These are phyloP conservation scores for Nipponia nippon DNA, from an alignment of 2,113 vertebrate species.

Conservation along the genomic window DNA sequence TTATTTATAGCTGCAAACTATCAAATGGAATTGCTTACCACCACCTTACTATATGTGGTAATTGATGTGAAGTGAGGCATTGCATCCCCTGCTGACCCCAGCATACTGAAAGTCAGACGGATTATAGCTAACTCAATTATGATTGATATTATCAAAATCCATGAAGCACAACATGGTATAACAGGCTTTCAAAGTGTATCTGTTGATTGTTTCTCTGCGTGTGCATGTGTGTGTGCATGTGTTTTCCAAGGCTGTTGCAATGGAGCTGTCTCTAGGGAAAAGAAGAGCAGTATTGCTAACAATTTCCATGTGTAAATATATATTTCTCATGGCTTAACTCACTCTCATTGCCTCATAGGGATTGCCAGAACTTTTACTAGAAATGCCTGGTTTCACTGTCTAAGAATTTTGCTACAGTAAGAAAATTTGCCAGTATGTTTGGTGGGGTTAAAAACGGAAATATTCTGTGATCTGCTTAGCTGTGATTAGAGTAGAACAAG, in stretches of 20 bases:
- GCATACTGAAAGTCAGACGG: slow-evolving; percentile 83
- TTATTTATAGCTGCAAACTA: slow-evolving; percentile 87
- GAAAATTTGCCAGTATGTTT: not conserved
- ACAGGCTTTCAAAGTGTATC: slow-evolving; percentile 78
- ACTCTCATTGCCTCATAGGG: not conserved
- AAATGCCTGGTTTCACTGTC: not conserved
- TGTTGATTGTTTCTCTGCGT: slow-evolving; percentile 80
- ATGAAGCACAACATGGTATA: slow-evolving; percentile 68
- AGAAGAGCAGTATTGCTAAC: not conserved
- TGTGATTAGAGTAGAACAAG: not conserved
- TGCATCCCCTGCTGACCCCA: slow-evolving; percentile 78
- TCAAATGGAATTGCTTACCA: slow-evolving; percentile 78
- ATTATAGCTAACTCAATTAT: slow-evolving; percentile 94
- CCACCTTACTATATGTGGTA: slow-evolving; percentile 86
- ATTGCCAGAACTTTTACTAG: not conserved
- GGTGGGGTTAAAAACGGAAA: not conserved
- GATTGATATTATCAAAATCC: slow-evolving; percentile 96
- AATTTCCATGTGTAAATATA: slow-evolving; percentile 24
- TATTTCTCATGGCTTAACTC: slow-evolving; percentile 16
- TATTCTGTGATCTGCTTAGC: not conserved
- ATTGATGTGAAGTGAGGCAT: slow-evolving; percentile 91
- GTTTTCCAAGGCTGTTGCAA: not conserved
- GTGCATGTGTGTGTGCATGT: not conserved
- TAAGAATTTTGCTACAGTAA: not conserved
- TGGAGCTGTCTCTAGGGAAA: slow-evolving; percentile 3